Evolutionary conservation across 1,140 invertebrate species (phyloP), one percentile per base, ranked within the genome.

Genomic region (Goniozus legneri): DNA sequence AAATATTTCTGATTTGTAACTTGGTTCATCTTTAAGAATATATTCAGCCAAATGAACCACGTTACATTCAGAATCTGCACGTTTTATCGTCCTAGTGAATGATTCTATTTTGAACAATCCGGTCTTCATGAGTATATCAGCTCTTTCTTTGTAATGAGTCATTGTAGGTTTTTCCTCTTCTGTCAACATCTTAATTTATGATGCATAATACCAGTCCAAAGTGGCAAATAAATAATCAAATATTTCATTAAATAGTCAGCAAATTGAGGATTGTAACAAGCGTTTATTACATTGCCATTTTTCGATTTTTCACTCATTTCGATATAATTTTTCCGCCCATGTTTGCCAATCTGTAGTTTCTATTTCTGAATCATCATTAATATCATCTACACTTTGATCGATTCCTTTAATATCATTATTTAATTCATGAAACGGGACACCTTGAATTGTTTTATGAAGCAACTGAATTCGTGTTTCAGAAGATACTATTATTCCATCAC

Each of bases 151-250:
- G n/a, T n/a, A n/a, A n/a, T n/a, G n/a, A n/a, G n/a, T n/a, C n/a
- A n/a, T n/a, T n/a, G n/a, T n/a, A n/a, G n/a, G n/a, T n/a, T n/a
- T n/a, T n/a, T n/a, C n/a, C n/a, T n/a, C n/a, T n/a, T n/a, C n/a
- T n/a, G n/a, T n/a, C n/a, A n/a, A n/a, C n/a, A n/a, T 33, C 19
- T 18, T n/a, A 52, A 52, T 36, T 47, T 18, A 3, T 7, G 44
- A 32, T 31, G 32, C 50, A 52, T 52, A 3, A 52, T 42, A 12
- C 44, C 44, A 3, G 50, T 52, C 50, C 50, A 52, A 8, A 52
- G 34, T 6, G 50, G 33, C 8, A 42, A 4, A 24, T 36, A 33
- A 3, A 30, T 21, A 13, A 52, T 31, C 12, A 52, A 40, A 18
- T 47, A 44, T n/a, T 41, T 52, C 8, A 16, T 42, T 7, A 52